A percentile compares a stretch with the other conserved stretches of the same genome.
These are phyloP conservation scores for Sialis fuliginosa DNA, from an alignment of 2,888 invertebrate genomes.

Conservation along the genomic window DNA sequence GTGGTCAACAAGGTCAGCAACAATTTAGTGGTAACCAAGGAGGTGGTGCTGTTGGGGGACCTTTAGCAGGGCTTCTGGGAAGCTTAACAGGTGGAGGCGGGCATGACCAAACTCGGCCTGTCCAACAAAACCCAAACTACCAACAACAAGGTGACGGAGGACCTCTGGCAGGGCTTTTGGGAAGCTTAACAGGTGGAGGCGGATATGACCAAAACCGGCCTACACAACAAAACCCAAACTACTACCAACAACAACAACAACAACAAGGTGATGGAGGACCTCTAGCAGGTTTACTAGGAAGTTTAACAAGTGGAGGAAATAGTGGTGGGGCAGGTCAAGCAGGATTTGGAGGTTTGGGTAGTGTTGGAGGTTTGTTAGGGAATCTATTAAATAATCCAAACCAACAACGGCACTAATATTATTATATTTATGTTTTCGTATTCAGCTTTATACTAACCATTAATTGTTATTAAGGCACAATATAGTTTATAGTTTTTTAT, in stretches of 20 bases:
- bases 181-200: not conserved
- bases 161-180: not conserved
- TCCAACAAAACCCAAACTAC: too few relatives aligned
- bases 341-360: too few relatives aligned
- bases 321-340: not conserved
- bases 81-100: not conserved
- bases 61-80: not conserved
- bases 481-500: too few relatives aligned
- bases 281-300: not conserved
- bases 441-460: too few relatives aligned
- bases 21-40: not conserved
- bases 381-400: too few relatives aligned
- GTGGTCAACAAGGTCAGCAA: not conserved
- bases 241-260: not conserved
- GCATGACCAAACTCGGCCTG: too few relatives aligned
- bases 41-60: not conserved
- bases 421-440: too few relatives aligned
- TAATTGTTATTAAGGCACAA: too few relatives aligned
- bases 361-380: too few relatives aligned
- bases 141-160: not conserved
- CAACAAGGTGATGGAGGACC: not conserved
- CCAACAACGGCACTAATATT: too few relatives aligned
- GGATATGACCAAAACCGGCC: not conserved
- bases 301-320: not conserved
- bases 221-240: too few relatives aligned